Evolutionary conservation across 2,797 vertebrate genomes (phyloP).

Genomic region (Phyllotis vaccarum): DNA sequence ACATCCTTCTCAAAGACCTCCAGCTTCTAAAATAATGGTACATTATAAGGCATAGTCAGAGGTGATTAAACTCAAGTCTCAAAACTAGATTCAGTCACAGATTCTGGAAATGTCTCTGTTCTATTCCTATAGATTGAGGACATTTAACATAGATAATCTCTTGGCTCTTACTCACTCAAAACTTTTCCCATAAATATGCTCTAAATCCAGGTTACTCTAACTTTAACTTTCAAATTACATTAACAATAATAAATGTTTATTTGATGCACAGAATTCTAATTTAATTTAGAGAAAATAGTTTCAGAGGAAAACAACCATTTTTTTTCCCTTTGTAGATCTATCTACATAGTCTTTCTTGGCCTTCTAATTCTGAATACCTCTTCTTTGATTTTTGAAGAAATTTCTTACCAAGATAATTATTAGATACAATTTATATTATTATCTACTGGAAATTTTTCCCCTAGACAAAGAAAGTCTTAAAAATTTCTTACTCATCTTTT

Average conservation of each 20-base stretch:
- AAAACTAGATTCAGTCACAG: neutral
- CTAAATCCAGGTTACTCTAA: conserved; percentile 3
- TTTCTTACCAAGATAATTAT: neutral
- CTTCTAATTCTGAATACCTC: neutral
- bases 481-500: conserved; percentile 10
- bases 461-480: conserved; percentile 4
- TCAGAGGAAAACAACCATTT: neutral
- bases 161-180: neutral
- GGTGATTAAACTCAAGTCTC: neutral
- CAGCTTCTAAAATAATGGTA: neutral
- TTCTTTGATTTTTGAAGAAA: neutral
- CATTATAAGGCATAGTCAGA: neutral
- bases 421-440: neutral
- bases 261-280: neutral
- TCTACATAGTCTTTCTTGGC: conserved; percentile 21
- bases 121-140: neutral
- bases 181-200: neutral
- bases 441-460: neutral
- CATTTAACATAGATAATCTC: neutral
- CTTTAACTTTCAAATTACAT: neutral
- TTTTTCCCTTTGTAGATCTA: neutral
- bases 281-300: conserved; percentile 26
- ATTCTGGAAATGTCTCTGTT: neutral
- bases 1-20: neutral
- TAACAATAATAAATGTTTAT: neutral